phyloP scores from a whole-genome alignment of 2,888 invertebrate genomes.

The Podotricha telesiphe region DNA sequence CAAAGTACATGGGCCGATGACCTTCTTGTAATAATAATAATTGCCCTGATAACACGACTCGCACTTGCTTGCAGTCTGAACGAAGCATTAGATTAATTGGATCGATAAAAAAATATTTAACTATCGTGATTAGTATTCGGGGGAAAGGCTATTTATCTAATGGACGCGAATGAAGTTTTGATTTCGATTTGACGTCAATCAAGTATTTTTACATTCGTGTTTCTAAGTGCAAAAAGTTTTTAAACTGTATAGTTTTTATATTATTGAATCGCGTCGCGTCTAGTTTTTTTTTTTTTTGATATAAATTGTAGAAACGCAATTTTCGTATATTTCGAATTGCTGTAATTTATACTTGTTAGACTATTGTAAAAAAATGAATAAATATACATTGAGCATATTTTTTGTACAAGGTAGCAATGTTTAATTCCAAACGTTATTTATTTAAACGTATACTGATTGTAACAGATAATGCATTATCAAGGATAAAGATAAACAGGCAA shows the following conservation, averaged over 20 bases:
- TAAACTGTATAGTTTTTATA: neutral
- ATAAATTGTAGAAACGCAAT: slow-evolving; percentile 10
- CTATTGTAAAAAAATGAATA: neutral
- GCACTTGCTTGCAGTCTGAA: slow-evolving; percentile 7
- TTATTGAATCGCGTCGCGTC: slow-evolving; percentile 18
- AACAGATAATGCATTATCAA: slow-evolving; percentile 17
- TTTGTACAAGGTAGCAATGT: neutral
- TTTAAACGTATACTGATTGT: slow-evolving; percentile 23
- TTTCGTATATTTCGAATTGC: slow-evolving; percentile 2
- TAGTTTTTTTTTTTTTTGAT: slow-evolving; percentile 23
- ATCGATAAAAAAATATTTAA: no score
- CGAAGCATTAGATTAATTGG: slow-evolving; percentile 11
- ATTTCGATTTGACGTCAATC: slow-evolving; percentile 18
- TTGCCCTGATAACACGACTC: slow-evolving; percentile 36
- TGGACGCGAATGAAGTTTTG: neutral
- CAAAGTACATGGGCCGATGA: slow-evolving; percentile 43
- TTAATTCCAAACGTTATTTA: slow-evolving; percentile 10
- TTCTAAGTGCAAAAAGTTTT: slow-evolving; percentile 15
- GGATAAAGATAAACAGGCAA: slow-evolving; percentile 15
- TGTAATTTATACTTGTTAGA: slow-evolving; percentile 11
- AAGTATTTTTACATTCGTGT: slow-evolving; percentile 12
- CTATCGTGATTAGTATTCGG: no score
- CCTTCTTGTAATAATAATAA: slow-evolving; percentile 41
- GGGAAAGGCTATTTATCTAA: slow-evolving; percentile 15
- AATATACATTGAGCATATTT: slow-evolving; percentile 1